phyloP scores from a whole-genome alignment of 2,797 vertebrate genomes.

The Sebastolobus alascanus region DNA sequence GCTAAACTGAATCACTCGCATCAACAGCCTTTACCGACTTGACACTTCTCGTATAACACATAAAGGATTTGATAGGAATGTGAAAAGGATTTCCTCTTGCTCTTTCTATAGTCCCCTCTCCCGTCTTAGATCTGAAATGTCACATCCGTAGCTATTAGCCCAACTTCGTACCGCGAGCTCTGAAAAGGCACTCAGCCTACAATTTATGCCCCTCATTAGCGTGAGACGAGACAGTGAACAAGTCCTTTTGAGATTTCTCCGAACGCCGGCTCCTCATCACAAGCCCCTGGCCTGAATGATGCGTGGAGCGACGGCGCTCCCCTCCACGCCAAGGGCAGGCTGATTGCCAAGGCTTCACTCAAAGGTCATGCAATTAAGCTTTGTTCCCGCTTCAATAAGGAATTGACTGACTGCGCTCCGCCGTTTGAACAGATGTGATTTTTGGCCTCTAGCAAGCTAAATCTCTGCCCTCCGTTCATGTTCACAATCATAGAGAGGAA shows the following conservation, averaged over 20 bases:
- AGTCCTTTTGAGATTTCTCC: slow-evolving; percentile 73
- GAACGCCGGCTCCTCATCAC: slow-evolving; percentile 65
- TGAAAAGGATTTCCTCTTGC: slow-evolving; percentile 74
- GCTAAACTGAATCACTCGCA: slow-evolving; percentile 49
- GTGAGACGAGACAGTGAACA: slow-evolving; percentile 71
- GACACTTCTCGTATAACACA: slow-evolving; percentile 52
- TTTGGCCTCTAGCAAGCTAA: slow-evolving; percentile 56
- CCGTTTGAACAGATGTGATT: slow-evolving; percentile 73
- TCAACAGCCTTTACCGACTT: slow-evolving; percentile 47
- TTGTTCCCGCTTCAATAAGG: slow-evolving; percentile 76
- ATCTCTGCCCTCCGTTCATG: slow-evolving; percentile 40
- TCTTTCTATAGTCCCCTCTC: slow-evolving; percentile 52
- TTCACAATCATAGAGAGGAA: slow-evolving; percentile 34
- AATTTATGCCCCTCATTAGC: slow-evolving; percentile 78
- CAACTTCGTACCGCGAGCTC: slow-evolving; percentile 48
- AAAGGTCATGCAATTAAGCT: slow-evolving; percentile 83
- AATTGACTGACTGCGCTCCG: slow-evolving; percentile 66
- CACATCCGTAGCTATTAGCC: slow-evolving; percentile 77
- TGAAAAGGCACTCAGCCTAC: slow-evolving; percentile 69
- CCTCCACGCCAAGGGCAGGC: slow-evolving; percentile 76
- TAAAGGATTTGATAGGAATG: slow-evolving; percentile 58
- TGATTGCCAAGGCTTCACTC: slow-evolving; percentile 75
- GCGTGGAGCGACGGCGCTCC: slow-evolving; percentile 46
- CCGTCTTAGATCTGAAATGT: slow-evolving; percentile 58
- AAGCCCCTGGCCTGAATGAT: slow-evolving; percentile 66